Conservation (phyloP, 2,797 vertebrate species). For the Lindbergichthys nudifrons region DNA sequence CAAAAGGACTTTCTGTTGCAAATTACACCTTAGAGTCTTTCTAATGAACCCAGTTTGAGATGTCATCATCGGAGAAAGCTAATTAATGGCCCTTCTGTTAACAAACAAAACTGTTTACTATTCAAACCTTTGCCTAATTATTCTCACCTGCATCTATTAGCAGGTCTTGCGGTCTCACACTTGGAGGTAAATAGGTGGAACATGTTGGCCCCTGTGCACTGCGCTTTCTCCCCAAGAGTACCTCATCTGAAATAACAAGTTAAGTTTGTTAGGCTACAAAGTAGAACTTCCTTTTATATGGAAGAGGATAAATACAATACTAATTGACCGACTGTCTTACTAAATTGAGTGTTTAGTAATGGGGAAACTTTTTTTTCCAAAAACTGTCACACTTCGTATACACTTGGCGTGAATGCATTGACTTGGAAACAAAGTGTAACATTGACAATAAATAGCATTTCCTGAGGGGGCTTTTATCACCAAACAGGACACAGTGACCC, state of each 20-base stretch:
- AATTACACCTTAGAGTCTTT: slow-evolving; percentile 10
- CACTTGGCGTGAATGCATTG: neutral
- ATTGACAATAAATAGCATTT: slow-evolving; percentile 27
- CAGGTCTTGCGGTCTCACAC: neutral
- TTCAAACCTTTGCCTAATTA: slow-evolving; percentile 14
- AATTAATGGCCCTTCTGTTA: slow-evolving; percentile 35
- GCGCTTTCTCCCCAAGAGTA: neutral
- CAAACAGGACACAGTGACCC: slow-evolving; percentile 52
- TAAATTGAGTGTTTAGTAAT: neutral
- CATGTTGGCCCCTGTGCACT: neutral
- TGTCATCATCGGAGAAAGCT: slow-evolving; percentile 29
- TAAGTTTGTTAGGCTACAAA: neutral
- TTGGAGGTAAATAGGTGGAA: neutral
- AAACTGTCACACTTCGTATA: slow-evolving; percentile 8
- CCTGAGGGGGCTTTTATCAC: slow-evolving; percentile 32
- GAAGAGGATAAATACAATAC: neutral
- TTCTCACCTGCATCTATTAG: slow-evolving; percentile 26
- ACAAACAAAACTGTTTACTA: slow-evolving; percentile 44
- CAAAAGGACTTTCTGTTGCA: slow-evolving; percentile 2
- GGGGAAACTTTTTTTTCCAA: neutral
- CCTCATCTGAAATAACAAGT: neutral
- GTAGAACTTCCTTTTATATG: neutral
- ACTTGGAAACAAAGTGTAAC: slow-evolving; percentile 29
- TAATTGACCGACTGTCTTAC: neutral
- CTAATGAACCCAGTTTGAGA: slow-evolving; percentile 45